Conservation (phyloP, 2,797 vertebrate genomes). For the Aselliscus stoliczkanus region DNA sequence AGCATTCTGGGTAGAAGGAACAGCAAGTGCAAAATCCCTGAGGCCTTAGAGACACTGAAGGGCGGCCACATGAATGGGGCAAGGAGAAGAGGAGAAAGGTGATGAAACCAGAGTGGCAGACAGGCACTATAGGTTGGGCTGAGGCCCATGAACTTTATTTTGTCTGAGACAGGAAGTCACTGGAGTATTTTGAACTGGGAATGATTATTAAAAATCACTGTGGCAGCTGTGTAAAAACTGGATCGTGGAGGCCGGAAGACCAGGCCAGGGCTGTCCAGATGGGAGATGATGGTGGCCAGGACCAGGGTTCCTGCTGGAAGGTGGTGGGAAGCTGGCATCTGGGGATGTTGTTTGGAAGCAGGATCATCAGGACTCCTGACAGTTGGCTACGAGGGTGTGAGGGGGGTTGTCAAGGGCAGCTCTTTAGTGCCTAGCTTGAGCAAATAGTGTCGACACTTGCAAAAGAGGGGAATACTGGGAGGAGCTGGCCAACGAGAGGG, state of each 20-base stretch:
- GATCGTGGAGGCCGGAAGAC: background rate
- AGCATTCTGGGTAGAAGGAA: background rate
- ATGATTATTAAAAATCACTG: background rate
- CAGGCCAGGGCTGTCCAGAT: background rate
- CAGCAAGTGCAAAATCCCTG: background rate
- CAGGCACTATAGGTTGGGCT: background rate
- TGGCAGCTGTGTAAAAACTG: background rate
- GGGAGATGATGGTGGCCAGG: background rate
- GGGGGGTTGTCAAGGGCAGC: background rate
- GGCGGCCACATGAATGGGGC: background rate
- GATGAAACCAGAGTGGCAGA: background rate
- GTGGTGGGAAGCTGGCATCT: background rate
- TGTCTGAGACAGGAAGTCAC: background rate
- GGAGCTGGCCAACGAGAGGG: background rate
- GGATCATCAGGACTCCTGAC: constrained; percentile 40
- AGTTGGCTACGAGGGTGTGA: background rate
- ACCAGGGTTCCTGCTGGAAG: background rate
- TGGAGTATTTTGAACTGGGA: background rate
- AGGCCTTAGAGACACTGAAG: background rate
- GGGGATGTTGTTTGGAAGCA: background rate
- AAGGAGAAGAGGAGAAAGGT: background rate
- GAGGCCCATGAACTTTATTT: background rate
- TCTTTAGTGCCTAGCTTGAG: background rate
- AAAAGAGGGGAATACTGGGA: background rate
- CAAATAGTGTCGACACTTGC: background rate